Evolutionary conservation across 2,888 invertebrate genomes (phyloP), one percentile per base, ranked within the genome.

Genomic region (Ochropleura leucogaster): DNA sequence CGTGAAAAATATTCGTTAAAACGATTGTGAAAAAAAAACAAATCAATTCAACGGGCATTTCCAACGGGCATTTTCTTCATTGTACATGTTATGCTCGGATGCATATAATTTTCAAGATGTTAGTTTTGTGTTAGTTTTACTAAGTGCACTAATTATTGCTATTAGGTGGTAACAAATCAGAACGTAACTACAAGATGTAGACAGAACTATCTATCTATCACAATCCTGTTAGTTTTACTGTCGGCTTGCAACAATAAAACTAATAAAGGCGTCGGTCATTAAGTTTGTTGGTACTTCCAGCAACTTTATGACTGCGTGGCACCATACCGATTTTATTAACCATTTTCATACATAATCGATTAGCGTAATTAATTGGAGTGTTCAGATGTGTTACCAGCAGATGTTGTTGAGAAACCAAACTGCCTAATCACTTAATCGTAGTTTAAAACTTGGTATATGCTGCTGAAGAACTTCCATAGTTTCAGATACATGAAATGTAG

Each of bases 221-320:
- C 79, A 72, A 67, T 79, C 59, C 72, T 79, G 83, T 72, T 80
- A 80, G 66, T 72, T 83, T 83, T 83, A 83, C 77, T 20, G 72
- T 68, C 57, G 68, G 51, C 64, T 69, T 69, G 70, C 66, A 62
- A 76, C 68, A 80, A 80, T 83, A 83, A 83, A 83, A 70, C 84
- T 77, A 80, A 83, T 83, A 80, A 79, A 82, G 60, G 77, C 80
- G 67, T 74, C 62, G 67, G 77, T 83, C 80, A 80, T 83, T 83
- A 83, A 83, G 76, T 72, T 46, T 42, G 80, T 57, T 51, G 63
- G 76, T 69, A 83, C 76, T 76, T 80, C 46, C 40, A 62, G 60
- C 63, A 49, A 65, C 69, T 82, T 82, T 83, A 83, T 80, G 69
- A 62, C 69, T 57, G 57, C 60, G 55, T 83, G 82, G 62, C 80